Evolutionary conservation across 2,888 invertebrate genomes (phyloP).

Genomic region (Andrena flavipes): DNA sequence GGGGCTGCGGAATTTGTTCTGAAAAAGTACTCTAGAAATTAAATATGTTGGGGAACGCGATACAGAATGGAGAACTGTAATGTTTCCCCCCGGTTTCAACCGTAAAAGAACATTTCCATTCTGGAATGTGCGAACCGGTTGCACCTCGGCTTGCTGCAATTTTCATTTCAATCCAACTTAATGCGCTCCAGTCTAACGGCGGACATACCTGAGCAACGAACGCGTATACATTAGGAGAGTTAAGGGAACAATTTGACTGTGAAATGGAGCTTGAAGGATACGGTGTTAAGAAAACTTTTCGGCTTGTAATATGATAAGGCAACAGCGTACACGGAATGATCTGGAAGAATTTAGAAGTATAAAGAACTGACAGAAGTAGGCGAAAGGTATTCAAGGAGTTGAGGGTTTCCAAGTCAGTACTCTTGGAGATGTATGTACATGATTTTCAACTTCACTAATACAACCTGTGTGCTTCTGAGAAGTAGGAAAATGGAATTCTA

Average conservation of each 20-base stretch:
- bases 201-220: neutral
- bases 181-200: neutral
- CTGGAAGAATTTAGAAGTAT: too few species aligned
- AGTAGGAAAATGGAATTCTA: too few species aligned
- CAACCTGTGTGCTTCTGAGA: too few species aligned
- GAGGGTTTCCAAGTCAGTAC: too few species aligned
- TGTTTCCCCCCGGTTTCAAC: neutral
- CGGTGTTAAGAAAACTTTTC: neutral
- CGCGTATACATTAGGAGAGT: neutral
- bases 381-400: too few species aligned
- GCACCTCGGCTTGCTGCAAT: neutral
- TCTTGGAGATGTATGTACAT: too few species aligned
- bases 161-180: slow-evolving; percentile 7
- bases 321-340: too few species aligned
- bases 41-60: slow-evolving; percentile 20
- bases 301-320: too few species aligned
- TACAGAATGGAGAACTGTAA: neutral
- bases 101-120: neutral
- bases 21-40: slow-evolving; percentile 12
- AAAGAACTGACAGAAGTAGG: too few species aligned
- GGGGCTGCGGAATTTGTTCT: slow-evolving; percentile 21
- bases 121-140: neutral
- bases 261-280: neutral
- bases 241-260: neutral
- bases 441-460: too few species aligned